phyloP scores from a whole-genome alignment of 1,140 invertebrate genomes.

The Hycleus cichorii region DNA sequence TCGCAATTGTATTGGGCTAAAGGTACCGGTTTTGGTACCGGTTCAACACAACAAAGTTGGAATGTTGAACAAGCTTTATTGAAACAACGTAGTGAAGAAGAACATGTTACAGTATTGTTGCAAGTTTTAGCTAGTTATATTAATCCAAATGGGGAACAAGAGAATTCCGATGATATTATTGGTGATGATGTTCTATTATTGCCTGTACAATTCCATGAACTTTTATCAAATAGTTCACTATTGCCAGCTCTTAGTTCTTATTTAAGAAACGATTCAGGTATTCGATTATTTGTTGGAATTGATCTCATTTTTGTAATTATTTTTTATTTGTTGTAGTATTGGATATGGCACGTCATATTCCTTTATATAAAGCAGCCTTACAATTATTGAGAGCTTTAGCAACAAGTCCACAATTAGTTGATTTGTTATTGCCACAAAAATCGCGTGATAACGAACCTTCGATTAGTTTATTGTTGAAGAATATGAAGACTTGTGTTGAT shows the following conservation, averaged over 20 bases:
- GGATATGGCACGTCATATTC: slow-evolving; percentile 91
- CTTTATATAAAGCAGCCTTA: slow-evolving; percentile 78
- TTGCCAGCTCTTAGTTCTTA: slow-evolving; percentile 85
- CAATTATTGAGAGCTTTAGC: slow-evolving; percentile 74
- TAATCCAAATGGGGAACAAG: slow-evolving; percentile 49
- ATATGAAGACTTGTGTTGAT: slow-evolving; percentile 86
- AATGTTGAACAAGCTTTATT: slow-evolving; percentile 90
- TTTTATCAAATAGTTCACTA: slow-evolving; percentile 74
- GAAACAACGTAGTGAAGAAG: slow-evolving; percentile 82
- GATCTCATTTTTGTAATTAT: background rate
- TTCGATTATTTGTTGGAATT: slow-evolving; percentile 2
- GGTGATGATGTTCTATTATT: slow-evolving; percentile 41
- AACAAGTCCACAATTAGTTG: slow-evolving; percentile 56
- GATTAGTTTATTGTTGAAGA: slow-evolving; percentile 63
- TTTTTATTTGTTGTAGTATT: slow-evolving; percentile 52
- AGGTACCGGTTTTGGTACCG: slow-evolving; percentile 88
- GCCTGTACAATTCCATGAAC: slow-evolving; percentile 63
- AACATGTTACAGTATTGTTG: slow-evolving; percentile 76
- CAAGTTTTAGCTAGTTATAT: slow-evolving; percentile 81
- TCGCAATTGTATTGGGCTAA: slow-evolving; percentile 92
- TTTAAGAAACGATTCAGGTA: slow-evolving; percentile 84
- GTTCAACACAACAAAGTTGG: slow-evolving; percentile 91
- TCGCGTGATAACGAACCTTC: slow-evolving; percentile 43
- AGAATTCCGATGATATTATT: slow-evolving; percentile 44
- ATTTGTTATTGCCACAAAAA: slow-evolving; percentile 55